Conservation (phyloP, 2,797 vertebrate species). For the Sebastolobus alascanus region DNA sequence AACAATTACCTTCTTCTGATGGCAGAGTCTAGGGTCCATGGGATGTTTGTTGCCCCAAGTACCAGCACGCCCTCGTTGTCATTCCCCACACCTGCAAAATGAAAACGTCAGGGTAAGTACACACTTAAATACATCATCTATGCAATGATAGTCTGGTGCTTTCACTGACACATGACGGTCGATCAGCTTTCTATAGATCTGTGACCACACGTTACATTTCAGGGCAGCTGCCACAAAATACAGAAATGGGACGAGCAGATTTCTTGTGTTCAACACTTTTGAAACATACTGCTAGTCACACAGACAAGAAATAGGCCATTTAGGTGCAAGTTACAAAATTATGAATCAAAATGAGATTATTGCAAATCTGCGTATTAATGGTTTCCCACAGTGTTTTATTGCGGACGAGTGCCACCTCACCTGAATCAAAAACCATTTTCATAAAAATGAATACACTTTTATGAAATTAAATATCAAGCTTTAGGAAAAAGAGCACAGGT, state of each 20-base stretch:
- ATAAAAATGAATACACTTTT: neutral
- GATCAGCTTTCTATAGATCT: neutral
- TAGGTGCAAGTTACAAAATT: neutral
- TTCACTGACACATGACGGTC: neutral
- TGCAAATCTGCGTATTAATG: neutral
- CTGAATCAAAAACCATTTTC: neutral
- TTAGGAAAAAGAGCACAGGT: neutral
- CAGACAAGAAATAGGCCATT: neutral
- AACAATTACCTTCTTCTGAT: constrained; percentile 93
- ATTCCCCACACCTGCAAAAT: constrained; percentile 91
- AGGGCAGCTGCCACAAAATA: neutral
- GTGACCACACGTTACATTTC: neutral
- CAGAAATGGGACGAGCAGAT: neutral
- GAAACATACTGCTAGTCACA: neutral
- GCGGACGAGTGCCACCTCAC: neutral
- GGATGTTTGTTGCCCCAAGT: constrained; percentile 99
- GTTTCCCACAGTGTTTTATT: neutral
- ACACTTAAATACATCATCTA: neutral
- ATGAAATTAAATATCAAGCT: neutral
- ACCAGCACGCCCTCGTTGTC: constrained; percentile 98
- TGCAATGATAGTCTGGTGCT: neutral
- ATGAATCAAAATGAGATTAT: neutral
- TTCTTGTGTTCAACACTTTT: neutral
- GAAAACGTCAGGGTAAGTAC: neutral
- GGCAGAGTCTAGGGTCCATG: constrained; percentile 98